Base-by-base conservation (phyloP, 1,140 invertebrate genomes). In the Coelopa frigida region DNA sequence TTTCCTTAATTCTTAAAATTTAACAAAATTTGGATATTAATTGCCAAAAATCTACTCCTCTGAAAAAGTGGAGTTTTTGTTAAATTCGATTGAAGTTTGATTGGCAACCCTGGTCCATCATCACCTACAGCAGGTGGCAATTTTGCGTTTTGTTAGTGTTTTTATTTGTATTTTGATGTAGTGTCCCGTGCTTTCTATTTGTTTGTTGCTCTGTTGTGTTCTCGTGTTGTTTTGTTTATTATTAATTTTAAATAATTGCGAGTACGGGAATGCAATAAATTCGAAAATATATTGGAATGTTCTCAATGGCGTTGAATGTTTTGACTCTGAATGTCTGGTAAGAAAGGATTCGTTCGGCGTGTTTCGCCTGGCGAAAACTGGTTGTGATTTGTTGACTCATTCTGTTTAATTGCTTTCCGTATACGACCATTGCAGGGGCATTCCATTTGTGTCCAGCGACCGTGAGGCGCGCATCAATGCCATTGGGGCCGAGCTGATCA, bases 401-500 rank as follows among this genome's bases (percentile, higher is more conserved):
- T 12, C 22, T 12, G 20, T 33, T 48, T n/a, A 27, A 15, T 24
- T 36, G 29, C 44, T 20, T 47, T 12, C 32, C 45, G 20, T 45
- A 40, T 55, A 53, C 18, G 45, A 38, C 33, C 10, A 40, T 70
- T 73, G 47, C 55, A 93, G 89, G 90, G 89, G 87, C 5, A 85
- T 95, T 54, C 82, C 85, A 50, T 78, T 80, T 49, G 70, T 90
- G 52, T 84, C 89, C 3, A 87, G 84, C 69, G 75, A 94, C 60
- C 78, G 87, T 37, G 73, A 72, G 41, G 72, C 77, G 49, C 76
- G 94, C 59, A 84, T 96, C 48, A 61, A 78, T 54, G 89, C 89
- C 8, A 90, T 98, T 51, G 84, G 82, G 24, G 76, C 84, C 37
- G 79, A 83, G 56, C 67, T 97, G 35, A 62, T 71, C 10, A 72